phyloP scores from a whole-genome alignment of 1,140 invertebrate genomes.

The Aporrectodea caliginosa region DNA sequence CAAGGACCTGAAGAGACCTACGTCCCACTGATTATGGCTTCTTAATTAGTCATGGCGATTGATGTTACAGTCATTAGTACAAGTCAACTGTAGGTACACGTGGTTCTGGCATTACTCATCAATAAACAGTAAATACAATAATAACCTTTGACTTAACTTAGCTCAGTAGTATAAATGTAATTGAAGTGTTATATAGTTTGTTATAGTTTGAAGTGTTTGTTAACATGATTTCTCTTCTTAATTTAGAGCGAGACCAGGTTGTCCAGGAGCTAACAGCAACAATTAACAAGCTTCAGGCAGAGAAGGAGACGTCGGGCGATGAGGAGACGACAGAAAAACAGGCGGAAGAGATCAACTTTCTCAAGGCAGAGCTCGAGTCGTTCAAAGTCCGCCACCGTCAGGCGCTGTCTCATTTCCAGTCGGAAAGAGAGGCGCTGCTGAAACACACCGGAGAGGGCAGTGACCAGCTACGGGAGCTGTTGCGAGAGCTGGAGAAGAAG shows the following conservation, averaged over 20 bases:
- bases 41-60: too few species aligned
- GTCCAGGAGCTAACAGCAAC: background rate
- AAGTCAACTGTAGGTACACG: too few species aligned
- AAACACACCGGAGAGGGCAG: background rate
- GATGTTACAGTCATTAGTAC: too few species aligned
- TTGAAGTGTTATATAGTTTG: too few species aligned
- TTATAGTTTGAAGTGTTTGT: too few species aligned
- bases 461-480: background rate
- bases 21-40: too few species aligned
- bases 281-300: background rate
- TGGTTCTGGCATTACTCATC: too few species aligned
- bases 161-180: too few species aligned
- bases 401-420: background rate
- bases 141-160: too few species aligned
- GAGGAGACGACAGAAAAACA: background rate
- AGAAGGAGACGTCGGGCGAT: background rate
- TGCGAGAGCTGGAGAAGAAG: background rate
- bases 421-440: background rate
- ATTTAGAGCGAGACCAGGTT: background rate
- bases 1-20: too few species aligned
- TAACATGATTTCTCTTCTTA: too few species aligned
- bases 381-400: background rate
- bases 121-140: too few species aligned
- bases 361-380: background rate
- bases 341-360: background rate